phyloP scores from a whole-genome alignment of 64 coral and sea anemone species.

The Dendrophyllia cribrosa region DNA sequence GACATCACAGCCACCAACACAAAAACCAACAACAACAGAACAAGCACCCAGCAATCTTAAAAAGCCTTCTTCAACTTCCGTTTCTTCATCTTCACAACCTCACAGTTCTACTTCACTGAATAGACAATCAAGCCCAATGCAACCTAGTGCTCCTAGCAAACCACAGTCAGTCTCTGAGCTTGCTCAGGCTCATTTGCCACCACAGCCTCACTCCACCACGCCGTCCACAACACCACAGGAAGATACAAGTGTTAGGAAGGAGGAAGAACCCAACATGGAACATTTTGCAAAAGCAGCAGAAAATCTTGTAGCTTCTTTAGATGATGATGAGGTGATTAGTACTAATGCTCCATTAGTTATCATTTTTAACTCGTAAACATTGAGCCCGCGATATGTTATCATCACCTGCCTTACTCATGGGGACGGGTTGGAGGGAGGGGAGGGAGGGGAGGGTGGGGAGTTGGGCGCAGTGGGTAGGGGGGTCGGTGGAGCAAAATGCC shows the following conservation, averaged over 20 bases:
- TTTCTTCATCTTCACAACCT: neutral
- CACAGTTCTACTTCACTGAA: neutral
- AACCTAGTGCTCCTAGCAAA: neutral
- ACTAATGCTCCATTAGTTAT: neutral
- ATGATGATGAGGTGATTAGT: conserved; percentile 68
- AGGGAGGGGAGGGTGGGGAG: too few species aligned
- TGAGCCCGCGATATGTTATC: too few species aligned
- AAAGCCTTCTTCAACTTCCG: neutral
- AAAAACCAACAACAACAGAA: conserved; percentile 4
- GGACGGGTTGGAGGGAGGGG: too few species aligned
- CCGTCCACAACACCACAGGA: neutral
- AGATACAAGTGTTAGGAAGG: conserved; percentile 13
- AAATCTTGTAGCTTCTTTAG: conserved; percentile 87
- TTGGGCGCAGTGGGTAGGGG: too few species aligned
- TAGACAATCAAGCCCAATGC: neutral
- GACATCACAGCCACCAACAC: neutral
- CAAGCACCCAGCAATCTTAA: neutral
- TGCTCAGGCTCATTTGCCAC: neutral
- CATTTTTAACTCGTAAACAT: neutral
- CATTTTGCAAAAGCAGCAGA: conserved; percentile 89
- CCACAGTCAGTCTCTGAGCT: neutral
- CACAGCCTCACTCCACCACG: neutral
- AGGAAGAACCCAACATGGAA: conserved; percentile 92
- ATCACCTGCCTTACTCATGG: too few species aligned
- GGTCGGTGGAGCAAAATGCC: too few species aligned